These are phyloP conservation scores for Tachystola acroxantha DNA, from an alignment of 2,888 invertebrate species.

Conservation along the genomic window DNA sequence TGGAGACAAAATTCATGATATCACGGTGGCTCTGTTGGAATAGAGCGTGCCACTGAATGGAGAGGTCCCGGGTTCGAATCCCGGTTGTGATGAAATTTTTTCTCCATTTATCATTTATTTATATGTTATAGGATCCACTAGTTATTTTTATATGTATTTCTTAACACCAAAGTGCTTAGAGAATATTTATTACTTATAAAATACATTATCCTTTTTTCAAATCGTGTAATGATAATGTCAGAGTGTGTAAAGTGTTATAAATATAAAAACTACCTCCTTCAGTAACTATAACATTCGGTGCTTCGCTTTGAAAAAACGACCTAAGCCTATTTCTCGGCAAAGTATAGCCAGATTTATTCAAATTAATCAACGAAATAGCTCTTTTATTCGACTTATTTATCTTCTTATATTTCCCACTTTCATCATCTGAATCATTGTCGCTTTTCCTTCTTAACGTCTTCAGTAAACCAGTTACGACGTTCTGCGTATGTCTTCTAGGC, in stretches of 20 bases:
- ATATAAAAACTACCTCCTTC: slow-evolving; percentile 67
- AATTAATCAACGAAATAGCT: slow-evolving; percentile 57
- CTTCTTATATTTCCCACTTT: slow-evolving; percentile 68
- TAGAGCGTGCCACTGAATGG: too few species aligned
- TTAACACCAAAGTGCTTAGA: too few species aligned
- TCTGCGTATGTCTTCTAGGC: slow-evolving; percentile 45
- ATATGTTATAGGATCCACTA: too few species aligned
- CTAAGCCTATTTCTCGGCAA: slow-evolving; percentile 56
- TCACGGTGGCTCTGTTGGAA: too few species aligned
- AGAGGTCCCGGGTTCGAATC: too few species aligned
- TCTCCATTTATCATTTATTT: too few species aligned
- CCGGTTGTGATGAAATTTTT: too few species aligned
- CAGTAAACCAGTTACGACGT: slow-evolving; percentile 54
- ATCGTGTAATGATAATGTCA: slow-evolving; percentile 1
- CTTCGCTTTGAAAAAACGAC: slow-evolving; percentile 66
- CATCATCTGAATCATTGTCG: slow-evolving; percentile 59
- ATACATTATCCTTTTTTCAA: too few species aligned
- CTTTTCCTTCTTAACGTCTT: slow-evolving; percentile 56
- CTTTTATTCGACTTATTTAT: slow-evolving; percentile 69
- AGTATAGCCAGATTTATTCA: slow-evolving; percentile 54
- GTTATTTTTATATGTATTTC: too few species aligned
- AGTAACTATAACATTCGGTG: slow-evolving; percentile 69
- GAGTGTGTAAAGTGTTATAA: slow-evolving; percentile 13
- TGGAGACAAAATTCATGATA: too few species aligned
- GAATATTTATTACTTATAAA: too few species aligned